Conservation (phyloP, 2,888 invertebrate genomes). For the Drosophila stalkeri region DNA sequence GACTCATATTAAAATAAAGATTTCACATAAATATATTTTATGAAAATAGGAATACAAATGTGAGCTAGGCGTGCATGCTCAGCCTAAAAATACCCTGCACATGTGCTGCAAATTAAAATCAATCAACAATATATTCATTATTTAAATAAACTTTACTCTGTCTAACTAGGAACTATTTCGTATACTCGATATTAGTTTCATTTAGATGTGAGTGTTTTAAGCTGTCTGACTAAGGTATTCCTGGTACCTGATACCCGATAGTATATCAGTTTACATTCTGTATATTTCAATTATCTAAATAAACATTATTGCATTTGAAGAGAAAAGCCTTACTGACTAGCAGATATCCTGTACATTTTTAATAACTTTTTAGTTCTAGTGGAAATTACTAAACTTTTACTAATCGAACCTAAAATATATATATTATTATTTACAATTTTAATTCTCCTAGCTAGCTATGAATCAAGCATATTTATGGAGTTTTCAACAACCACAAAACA, state of each 20-base stretch:
- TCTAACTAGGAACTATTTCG: not conserved
- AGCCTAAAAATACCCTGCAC: not conserved
- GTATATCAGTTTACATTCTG: too few relatives aligned
- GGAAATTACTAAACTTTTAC: too few relatives aligned
- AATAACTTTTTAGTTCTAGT: not conserved
- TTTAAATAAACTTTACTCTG: not conserved
- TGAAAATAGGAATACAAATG: not conserved
- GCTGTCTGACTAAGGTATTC: not conserved
- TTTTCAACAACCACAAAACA: not conserved
- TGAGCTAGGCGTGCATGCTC: not conserved
- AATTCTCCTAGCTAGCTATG: not conserved
- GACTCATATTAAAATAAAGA: constrained; percentile 14
- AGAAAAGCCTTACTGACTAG: not conserved
- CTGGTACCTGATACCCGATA: not conserved
- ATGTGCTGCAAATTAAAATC: not conserved
- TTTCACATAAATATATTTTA: not conserved
- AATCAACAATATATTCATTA: not conserved
- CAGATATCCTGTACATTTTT: not conserved
- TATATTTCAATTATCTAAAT: too few relatives aligned
- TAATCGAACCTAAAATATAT: too few relatives aligned
- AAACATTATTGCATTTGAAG: too few relatives aligned
- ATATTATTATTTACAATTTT: too few relatives aligned
- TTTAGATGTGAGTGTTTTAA: not conserved
- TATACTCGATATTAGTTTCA: not conserved
- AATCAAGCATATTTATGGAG: not conserved